Base-by-base conservation (phyloP, 2,888 invertebrate species). In the Pharmacophagus antenor region DNA sequence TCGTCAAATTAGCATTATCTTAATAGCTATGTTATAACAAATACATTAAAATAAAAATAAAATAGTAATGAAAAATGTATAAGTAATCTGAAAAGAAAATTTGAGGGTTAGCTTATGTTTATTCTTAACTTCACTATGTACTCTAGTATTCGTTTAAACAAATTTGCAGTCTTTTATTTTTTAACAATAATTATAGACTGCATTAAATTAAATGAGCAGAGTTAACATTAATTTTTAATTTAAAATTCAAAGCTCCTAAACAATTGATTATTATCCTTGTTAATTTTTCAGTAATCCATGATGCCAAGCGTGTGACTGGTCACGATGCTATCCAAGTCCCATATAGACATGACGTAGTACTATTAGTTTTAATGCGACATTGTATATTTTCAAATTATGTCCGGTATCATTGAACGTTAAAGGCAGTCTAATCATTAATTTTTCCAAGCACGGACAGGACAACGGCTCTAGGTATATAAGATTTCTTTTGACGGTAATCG, bases 341-440 rank as follows among this genome's bases (percentile, higher is more conserved):
- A 83, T 87, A 88, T 88, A 85, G 85, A 79, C 77, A 85, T 85
- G 79, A 82, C 70, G 75, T 62, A 64, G 63, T 68, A 69, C 79
- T 80, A 80, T 84, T 84, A 83, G 76, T 73, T 70, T 79, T 88
- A 88, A 88, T 88, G 88, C 68, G 85, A 82, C 85, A 89, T 88
- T 88, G 88, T 89, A 73, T 76, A 66, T 62, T 53, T 66, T 63
- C 63, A 69, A 72, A 69, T 72, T 72, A 75, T 69, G 77, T 77
- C 76, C 73, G 76, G 68, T 71, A 77, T 72, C 73, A 77, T 77
- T 75, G 77, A 71, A 69, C 68, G 70, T 66, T 73, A 77, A 80
- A 81, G 80, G 78, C 77, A 71, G 69, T 65, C 67, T 65, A 58
- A 64, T 70, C 76, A 85, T 87, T 87, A 85, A 70, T 70, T 78